Percentiles rank a stretch among this genome's conserved stretches.
These are phyloP conservation scores for Sipha flava DNA, from an alignment of 1,140 invertebrate genomes.

Conservation along the genomic window DNA sequence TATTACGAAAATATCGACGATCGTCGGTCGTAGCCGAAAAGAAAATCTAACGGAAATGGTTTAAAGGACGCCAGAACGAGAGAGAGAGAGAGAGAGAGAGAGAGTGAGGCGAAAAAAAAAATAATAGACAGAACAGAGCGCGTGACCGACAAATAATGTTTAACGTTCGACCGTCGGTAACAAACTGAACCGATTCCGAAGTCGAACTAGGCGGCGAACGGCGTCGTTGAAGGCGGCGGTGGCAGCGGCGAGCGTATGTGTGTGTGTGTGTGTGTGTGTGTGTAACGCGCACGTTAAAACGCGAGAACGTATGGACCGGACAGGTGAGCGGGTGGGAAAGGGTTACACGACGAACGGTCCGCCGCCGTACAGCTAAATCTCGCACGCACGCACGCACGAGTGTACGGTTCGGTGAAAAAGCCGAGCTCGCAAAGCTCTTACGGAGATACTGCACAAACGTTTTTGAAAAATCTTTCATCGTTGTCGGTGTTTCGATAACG, in stretches of 20 bases:
- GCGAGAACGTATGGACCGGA: neutral
- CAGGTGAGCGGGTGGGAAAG: neutral
- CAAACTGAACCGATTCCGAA: constrained; percentile 29
- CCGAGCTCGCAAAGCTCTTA: too few species aligned
- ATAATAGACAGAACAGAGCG: neutral
- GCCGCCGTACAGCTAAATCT: too few species aligned
- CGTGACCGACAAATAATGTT: neutral
- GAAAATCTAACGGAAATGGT: too few species aligned
- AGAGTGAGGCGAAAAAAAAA: neutral
- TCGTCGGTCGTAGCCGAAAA: too few species aligned
- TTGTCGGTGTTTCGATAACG: too few species aligned
- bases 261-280: neutral
- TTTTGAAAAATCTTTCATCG: too few species aligned
- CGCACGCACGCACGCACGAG: too few species aligned
- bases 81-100: too few species aligned
- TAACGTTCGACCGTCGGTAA: constrained; percentile 1
- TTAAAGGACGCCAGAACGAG: too few species aligned
- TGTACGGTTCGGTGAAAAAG: too few species aligned
- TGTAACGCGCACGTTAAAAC: neutral
- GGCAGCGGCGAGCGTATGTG: neutral
- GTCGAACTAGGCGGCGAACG: neutral
- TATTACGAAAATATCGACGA: too few species aligned
- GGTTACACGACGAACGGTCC: neutral
- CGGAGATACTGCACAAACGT: too few species aligned
- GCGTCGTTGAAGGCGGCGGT: neutral